Percentiles rank a stretch among this genome's conserved stretches.
phyloP scores from a whole-genome alignment of 2,113 vertebrate genomes.

The Ceyx cyanopectus region DNA sequence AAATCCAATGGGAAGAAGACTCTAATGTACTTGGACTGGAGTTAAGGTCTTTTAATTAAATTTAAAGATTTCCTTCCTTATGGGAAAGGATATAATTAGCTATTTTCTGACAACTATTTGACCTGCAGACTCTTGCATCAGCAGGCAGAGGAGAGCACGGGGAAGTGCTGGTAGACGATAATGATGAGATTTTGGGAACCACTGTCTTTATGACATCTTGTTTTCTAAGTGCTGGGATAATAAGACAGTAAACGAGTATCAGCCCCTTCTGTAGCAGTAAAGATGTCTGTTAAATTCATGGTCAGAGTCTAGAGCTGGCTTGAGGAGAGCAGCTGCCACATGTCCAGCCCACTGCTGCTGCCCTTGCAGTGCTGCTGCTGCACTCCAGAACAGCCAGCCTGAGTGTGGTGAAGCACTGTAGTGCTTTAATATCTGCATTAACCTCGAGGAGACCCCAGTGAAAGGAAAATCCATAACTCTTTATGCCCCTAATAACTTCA shows the following conservation, averaged over 20 bases:
- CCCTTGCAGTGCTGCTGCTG: background rate
- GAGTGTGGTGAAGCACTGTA: background rate
- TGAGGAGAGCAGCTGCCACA: background rate
- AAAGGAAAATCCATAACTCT: background rate
- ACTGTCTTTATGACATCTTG: conserved; percentile 57
- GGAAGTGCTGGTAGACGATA: conserved; percentile 63
- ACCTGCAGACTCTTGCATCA: conserved; percentile 74
- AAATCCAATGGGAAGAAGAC: conserved; percentile 66
- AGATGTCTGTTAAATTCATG: background rate
- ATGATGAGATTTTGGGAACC: conserved; percentile 59
- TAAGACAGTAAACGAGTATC: conserved; percentile 13
- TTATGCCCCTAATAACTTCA: background rate
- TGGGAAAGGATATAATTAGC: conserved; percentile 76
- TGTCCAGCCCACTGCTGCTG: background rate
- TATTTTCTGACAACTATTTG: conserved; percentile 75
- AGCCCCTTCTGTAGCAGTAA: background rate
- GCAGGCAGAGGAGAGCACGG: conserved; percentile 59
- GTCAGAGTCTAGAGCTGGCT: background rate
- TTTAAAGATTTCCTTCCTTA: conserved; percentile 77
- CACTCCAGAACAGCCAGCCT: background rate
- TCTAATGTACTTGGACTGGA: conserved; percentile 59
- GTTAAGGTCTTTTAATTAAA: conserved; percentile 81
- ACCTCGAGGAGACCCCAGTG: background rate
- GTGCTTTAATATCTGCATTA: background rate
- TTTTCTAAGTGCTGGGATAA: conserved; percentile 7